Evolutionary conservation across 1,140 invertebrate species (phyloP), one percentile per base, ranked within the genome.

Genomic region (Trinorchestia longiramus): DNA sequence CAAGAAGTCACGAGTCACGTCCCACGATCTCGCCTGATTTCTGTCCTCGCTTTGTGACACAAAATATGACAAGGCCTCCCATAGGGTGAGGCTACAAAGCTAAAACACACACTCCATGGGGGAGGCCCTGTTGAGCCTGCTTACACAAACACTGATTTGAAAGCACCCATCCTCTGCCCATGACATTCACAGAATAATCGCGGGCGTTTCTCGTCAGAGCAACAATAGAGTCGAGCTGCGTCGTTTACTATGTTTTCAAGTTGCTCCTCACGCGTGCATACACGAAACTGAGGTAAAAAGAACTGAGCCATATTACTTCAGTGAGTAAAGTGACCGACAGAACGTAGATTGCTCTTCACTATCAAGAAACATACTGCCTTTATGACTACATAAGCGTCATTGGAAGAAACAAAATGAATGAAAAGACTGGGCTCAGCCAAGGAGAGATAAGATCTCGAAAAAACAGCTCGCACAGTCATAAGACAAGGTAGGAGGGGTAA

Each of bases 31-130:
- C 62, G 1, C 62, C 15, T 36, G 62, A 77, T 77, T 94, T 42
- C 92, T 45, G 43, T 45, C 92, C 44, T 43, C 92, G 43, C 43
- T 28, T 23, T 77, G 62, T 36, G 62, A 36, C 88, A 8, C 41
- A 91, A 91, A 42, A 91, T 91, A 43, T 42, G 88, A 43, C 88
- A 42, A 43, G 41, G 43, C 88, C 88, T 91, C 88, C 88, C 92
- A 45, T 94, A 47, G 92, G 92, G 92, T 94, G 92, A 94, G 92
- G 43, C 92, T 23, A 94, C 43, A 94, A 94, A 45, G 92, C 43
- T 94, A 43, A 94, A 94, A 94, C 92, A 94, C 92, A 94, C 92
- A 94, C 92, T 42, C 92, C 0, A 44, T 47, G 92, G 92, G 92
- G 92, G n/a, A 45, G 92, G 92, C 43, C 17, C 36, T 94, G 92